A percentile compares a stretch with the other conserved stretches of the same genome.
Evolutionary conservation across 2,888 invertebrate species (phyloP).

Genomic region (Morpho deidamia): DNA sequence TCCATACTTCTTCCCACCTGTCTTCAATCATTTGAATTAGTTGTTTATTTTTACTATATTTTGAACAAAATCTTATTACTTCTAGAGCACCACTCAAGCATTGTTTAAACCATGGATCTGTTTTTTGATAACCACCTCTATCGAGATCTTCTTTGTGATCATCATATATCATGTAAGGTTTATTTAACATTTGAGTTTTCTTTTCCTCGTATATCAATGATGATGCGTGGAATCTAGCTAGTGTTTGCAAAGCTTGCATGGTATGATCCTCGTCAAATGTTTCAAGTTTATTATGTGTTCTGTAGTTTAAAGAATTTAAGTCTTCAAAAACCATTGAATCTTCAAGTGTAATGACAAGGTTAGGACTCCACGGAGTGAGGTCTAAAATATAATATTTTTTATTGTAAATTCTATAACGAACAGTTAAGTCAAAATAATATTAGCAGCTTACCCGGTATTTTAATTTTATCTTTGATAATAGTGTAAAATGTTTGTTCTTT

Average conservation of each 20-base stretch:
- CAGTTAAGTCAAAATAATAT: background rate
- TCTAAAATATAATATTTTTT: conserved; percentile 35
- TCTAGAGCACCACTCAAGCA: conserved; percentile 56
- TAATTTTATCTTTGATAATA: conserved; percentile 44
- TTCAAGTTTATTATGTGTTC: conserved; percentile 46
- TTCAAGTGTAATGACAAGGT: conserved; percentile 40
- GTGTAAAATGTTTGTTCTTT: conserved; percentile 56
- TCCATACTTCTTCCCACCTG: conserved; percentile 51
- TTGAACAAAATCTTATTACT: conserved; percentile 48
- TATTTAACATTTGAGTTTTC: conserved; percentile 41
- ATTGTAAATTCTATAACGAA: background rate
- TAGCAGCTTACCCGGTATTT: conserved; percentile 42
- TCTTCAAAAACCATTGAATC: conserved; percentile 65
- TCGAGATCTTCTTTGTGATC: conserved; percentile 41
- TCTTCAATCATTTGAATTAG: conserved; percentile 39
- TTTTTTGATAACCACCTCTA: conserved; percentile 44
- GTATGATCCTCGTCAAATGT: conserved; percentile 68
- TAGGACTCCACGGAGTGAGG: conserved; percentile 53
- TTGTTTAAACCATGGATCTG: conserved; percentile 51
- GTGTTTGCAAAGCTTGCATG: conserved; percentile 55
- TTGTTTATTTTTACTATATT: conserved; percentile 36
- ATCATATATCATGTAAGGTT: conserved; percentile 43
- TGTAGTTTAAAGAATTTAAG: conserved; percentile 48
- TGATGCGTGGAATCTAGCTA: conserved; percentile 73
- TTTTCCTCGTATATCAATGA: conserved; percentile 71